A percentile compares a stretch with the other conserved stretches of the same genome.
These are phyloP conservation scores for Blera fallax DNA, from an alignment of 2,888 invertebrate genomes.

Conservation along the genomic window DNA sequence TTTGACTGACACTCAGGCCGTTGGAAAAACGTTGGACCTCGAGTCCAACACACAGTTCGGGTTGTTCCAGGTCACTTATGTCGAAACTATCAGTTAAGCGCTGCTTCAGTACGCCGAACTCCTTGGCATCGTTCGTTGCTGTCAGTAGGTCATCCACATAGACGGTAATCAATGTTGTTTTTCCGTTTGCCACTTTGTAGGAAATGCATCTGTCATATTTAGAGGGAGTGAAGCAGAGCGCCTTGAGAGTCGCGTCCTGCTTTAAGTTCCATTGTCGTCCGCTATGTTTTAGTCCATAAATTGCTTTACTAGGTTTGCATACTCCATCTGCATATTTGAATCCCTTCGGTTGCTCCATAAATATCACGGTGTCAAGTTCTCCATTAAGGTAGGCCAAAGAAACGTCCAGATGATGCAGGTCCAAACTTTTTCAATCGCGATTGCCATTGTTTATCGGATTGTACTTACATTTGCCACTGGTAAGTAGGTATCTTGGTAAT, in stretches of 20 bases:
- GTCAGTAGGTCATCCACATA: slow-evolving; percentile 20
- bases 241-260: slow-evolving; percentile 3
- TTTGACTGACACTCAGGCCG: slow-evolving; percentile 8
- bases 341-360: slow-evolving; percentile 32
- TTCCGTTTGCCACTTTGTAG: background rate
- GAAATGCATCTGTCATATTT: slow-evolving; percentile 27
- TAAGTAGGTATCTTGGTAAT: no score
- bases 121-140: background rate
- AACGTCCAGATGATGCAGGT: background rate
- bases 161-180: slow-evolving; percentile 1
- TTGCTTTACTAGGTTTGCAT: slow-evolving; percentile 19
- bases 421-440: background rate
- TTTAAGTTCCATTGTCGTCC: slow-evolving; percentile 26
- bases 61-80: background rate
- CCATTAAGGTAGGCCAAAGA: slow-evolving; percentile 21
- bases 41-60: no score
- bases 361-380: slow-evolving; percentile 4
- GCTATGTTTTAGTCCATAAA: slow-evolving; percentile 34
- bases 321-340: slow-evolving; percentile 1
- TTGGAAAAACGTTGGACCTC: background rate
- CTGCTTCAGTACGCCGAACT: background rate
- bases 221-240: slow-evolving; percentile 1
- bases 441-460: no score
- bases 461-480: no score
- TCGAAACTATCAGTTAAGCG: background rate